Conservation (phyloP, 1,140 invertebrate genomes). For the Cepaea nemoralis region DNA sequence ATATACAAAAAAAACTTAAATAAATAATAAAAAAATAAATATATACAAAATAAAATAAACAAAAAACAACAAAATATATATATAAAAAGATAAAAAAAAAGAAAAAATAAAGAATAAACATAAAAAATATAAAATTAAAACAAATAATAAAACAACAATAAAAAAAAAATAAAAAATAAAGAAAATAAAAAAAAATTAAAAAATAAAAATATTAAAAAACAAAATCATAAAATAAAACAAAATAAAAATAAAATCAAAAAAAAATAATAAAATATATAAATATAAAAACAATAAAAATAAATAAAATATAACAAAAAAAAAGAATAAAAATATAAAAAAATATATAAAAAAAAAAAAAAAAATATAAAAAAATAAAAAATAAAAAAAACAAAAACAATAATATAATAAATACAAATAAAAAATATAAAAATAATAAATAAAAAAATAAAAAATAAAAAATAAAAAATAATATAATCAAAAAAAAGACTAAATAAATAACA, state of each 20-base stretch:
- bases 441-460: not conserved
- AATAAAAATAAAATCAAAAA: not conserved
- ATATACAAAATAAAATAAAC: not conserved
- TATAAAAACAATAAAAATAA: no score
- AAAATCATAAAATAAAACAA: not conserved
- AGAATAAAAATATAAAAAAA: no score
- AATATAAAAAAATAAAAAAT: not conserved
- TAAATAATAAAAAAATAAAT: not conserved
- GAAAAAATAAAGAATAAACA: not conserved
- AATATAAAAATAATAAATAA: not conserved
- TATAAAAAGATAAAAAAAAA: not conserved
- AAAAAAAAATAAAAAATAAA: constrained; percentile 12
- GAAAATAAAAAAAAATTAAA: constrained; percentile 11
- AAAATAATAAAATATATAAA: no score
- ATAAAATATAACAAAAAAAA: no score
- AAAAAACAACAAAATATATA: not conserved
- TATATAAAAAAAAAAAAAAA: no score
- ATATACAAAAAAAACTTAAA: not conserved
- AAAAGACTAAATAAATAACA: no score
- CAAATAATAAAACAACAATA: not conserved
- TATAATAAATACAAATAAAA: not conserved
- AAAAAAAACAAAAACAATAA: not conserved
- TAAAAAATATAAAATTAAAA: not conserved
- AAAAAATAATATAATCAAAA: not conserved
- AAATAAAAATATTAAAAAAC: not conserved